Evolutionary conservation across 2,888 invertebrate genomes (phyloP).

Genomic region (Metallyticus violacea): DNA sequence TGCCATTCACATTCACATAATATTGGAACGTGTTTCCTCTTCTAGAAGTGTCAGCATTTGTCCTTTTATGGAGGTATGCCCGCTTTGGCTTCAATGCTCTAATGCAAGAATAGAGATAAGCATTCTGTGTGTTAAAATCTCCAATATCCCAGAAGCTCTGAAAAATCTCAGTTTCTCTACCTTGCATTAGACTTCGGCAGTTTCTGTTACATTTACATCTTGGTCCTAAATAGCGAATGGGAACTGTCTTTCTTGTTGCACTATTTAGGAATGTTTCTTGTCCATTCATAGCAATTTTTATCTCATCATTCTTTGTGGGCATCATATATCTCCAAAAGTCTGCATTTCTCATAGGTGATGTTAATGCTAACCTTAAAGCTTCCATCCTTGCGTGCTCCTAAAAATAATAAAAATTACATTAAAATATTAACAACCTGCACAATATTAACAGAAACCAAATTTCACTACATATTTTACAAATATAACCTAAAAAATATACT

Average conservation of each 20-base stretch:
- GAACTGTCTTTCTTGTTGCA: not conserved
- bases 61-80: not conserved
- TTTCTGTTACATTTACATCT: not conserved
- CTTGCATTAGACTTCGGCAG: not conserved
- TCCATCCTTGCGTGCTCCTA: not conserved
- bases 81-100: not conserved
- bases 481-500: too few species aligned
- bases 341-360: not conserved
- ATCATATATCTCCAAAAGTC: not conserved
- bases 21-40: not conserved
- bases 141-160: not conserved
- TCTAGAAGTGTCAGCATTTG: not conserved
- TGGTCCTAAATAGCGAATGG: not conserved
- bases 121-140: not conserved
- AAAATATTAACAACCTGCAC: too few species aligned
- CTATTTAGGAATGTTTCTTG: not conserved
- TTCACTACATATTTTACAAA: too few species aligned
- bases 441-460: too few species aligned
- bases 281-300: not conserved
- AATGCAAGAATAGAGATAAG: not conserved
- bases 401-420: not conserved
- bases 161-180: not conserved
- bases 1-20: not conserved
- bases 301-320: not conserved
- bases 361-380: not conserved